phyloP scores from a whole-genome alignment of 2,113 vertebrate species.

The Protobothrops flavoviridis region DNA sequence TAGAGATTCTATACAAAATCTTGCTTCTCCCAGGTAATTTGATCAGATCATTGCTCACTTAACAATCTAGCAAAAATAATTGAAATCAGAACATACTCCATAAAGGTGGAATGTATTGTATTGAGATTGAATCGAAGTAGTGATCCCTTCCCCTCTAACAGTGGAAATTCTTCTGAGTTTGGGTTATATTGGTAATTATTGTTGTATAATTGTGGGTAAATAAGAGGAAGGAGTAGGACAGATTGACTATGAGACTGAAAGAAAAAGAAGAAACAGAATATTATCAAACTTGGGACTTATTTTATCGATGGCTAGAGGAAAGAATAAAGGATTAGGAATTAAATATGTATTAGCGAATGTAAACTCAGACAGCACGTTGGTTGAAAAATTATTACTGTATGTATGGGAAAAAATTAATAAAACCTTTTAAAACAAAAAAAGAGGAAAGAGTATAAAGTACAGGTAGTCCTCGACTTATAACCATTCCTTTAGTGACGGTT shows the following conservation, averaged over 20 bases:
- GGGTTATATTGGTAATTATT: neutral
- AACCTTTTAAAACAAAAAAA: no score
- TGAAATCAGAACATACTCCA: conserved; percentile 17
- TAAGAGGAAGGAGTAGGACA: neutral
- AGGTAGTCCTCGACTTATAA: neutral
- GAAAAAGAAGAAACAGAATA: no score
- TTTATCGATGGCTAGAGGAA: no score
- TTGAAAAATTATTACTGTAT: no score
- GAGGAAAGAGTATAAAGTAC: neutral
- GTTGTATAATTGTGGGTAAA: neutral
- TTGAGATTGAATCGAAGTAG: neutral
- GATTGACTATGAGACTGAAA: no score
- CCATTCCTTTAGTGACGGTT: neutral
- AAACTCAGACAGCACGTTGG: no score
- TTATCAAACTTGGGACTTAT: no score
- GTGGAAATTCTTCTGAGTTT: neutral
- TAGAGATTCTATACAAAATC: neutral
- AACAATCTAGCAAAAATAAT: neutral
- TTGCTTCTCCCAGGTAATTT: neutral
- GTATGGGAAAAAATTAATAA: no score
- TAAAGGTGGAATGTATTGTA: neutral
- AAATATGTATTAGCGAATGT: no score
- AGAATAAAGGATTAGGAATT: no score
- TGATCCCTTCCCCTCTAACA: neutral
- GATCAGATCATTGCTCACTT: conserved; percentile 1